Percentiles rank a stretch among this genome's conserved stretches.
phyloP scores from a whole-genome alignment of 2,888 invertebrate species.

The Ophion obscuratus region DNA sequence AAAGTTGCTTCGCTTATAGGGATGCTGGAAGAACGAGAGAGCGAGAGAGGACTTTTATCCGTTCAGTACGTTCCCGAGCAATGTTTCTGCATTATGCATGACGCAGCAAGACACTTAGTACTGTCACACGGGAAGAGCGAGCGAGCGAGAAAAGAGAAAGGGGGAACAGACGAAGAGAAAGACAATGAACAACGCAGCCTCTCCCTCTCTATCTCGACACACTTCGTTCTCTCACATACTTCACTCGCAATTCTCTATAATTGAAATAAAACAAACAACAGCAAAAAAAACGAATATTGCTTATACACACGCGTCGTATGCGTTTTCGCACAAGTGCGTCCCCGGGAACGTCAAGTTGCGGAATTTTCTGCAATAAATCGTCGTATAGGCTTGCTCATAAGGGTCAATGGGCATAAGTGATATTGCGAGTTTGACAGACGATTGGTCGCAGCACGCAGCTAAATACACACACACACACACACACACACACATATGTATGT shows the following conservation, averaged over 20 bases:
- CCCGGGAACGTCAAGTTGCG: conserved; percentile 39
- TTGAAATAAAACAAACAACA: neutral
- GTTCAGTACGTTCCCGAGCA: conserved; percentile 60
- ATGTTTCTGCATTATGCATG: conserved; percentile 75
- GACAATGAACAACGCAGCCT: neutral
- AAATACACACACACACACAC: too few relatives aligned
- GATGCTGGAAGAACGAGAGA: conserved; percentile 45
- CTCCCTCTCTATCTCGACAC: neutral
- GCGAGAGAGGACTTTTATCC: conserved; percentile 19
- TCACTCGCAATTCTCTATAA: too few relatives aligned
- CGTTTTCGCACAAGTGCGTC: neutral
- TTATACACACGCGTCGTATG: neutral
- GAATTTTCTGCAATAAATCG: conserved; percentile 47
- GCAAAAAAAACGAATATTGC: neutral
- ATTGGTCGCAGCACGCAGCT: conserved; percentile 52
- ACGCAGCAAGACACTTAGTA: conserved; percentile 69
- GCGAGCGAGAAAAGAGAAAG: neutral
- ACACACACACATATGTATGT: too few relatives aligned
- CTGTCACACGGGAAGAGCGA: conserved; percentile 59
- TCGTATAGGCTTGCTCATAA: conserved; percentile 42
- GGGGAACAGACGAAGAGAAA: neutral
- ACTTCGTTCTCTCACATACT: too few relatives aligned
- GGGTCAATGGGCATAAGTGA: conserved; percentile 62
- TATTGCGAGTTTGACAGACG: conserved; percentile 47
- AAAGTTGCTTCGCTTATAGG: conserved; percentile 49